Conservation (phyloP, 2,888 invertebrate species). For the Sicus ferrugineus region DNA sequence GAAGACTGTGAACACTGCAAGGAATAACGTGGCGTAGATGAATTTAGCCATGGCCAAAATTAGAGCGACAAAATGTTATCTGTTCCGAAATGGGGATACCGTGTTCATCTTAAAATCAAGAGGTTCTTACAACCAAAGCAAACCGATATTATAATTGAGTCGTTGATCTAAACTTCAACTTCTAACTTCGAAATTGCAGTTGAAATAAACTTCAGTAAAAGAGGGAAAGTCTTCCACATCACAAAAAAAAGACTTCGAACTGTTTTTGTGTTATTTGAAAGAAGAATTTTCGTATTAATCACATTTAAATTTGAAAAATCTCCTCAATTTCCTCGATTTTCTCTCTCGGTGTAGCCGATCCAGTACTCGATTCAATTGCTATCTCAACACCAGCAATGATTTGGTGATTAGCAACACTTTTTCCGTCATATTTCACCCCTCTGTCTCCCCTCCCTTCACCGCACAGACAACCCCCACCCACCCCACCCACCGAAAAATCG, state of each 20-base stretch:
- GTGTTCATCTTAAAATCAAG: too few relatives aligned
- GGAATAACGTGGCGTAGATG: background rate
- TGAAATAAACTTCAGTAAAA: too few relatives aligned
- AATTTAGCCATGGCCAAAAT: slow-evolving; percentile 6
- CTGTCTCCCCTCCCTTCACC: background rate
- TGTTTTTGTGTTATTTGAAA: too few relatives aligned
- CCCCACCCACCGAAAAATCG: slow-evolving; percentile 44
- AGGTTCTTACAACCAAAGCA: too few relatives aligned
- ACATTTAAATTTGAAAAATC: background rate
- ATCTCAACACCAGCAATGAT: slow-evolving; percentile 53
- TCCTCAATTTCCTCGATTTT: background rate
- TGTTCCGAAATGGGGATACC: too few relatives aligned
- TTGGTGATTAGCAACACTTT: slow-evolving; percentile 60
- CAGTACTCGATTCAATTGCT: slow-evolving; percentile 9
- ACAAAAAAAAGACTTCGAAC: too few relatives aligned
- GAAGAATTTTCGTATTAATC: too few relatives aligned
- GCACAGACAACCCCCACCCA: background rate
- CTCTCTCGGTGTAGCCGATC: background rate
- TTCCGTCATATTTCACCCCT: slow-evolving; percentile 59
- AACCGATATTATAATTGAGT: too few relatives aligned
- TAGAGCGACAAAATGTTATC: too few relatives aligned
- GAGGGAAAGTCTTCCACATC: too few relatives aligned
- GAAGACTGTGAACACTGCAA: slow-evolving; percentile 4
- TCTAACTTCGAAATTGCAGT: too few relatives aligned
- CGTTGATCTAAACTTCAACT: too few relatives aligned